Evolutionary conservation across 2,113 vertebrate species (phyloP), one percentile per base, ranked within the genome.

Genomic region (Silurus glanis): DNA sequence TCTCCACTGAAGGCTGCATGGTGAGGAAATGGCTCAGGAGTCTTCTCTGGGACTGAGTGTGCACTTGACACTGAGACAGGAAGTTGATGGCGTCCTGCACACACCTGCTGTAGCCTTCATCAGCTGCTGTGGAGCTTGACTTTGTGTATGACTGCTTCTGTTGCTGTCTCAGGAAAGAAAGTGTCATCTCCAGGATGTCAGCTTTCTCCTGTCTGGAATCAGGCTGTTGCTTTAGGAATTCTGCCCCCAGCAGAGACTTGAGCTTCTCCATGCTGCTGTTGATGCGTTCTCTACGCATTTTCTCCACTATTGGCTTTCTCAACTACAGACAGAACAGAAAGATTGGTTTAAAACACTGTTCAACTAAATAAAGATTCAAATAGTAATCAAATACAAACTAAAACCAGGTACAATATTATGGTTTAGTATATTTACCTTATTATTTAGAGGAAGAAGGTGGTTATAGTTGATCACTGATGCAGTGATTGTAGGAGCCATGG

Each of bases 181-280:
- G 88, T 16, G 86, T 85, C 88, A 89, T 91, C 79, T 90, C 90
- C 85, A 91, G 83, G 76, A 89, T 89, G 71, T 91, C 90, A 12
- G 51, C 76, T 87, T 92, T 92, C 88, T 91, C 89, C 59, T 90
- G 88, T 88, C 88, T 92, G 71, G 91, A 90, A 81, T 95, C 93
- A 1, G 94, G 94, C 84, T 95, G 93, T 87, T 95, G 93, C 84
- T 90, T 89, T 58, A 95, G 90, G 74, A 95, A 94, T 94, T 91
- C 89, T 89, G 75, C 85, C 66, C 80, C 67, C 88, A 93, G 88
- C 51, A 91, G 87, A 81, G 85, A 75, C 85, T 90, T 90, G 67
- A 92, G 90, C 83, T 91, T 90, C 84, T 91, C 89, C 17, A 90
- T 92, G 89, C 91, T 90, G 89, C 88, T 89, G 90, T 91, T 91